Evolutionary conservation across 2,113 vertebrate genomes (phyloP).

Genomic region (Phodopus roborovskii): DNA sequence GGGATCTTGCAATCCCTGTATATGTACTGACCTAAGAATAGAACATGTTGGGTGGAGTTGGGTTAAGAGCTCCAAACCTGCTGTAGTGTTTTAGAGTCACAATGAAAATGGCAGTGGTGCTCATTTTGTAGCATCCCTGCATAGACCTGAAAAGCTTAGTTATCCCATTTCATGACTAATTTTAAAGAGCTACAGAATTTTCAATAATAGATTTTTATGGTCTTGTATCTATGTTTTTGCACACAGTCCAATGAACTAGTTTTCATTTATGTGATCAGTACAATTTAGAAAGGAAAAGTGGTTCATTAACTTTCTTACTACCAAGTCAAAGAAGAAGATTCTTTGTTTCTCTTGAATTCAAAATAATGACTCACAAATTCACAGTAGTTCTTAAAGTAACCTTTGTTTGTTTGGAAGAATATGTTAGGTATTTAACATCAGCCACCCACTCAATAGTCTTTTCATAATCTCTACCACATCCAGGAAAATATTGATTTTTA

Average conservation of each 20-base stretch:
- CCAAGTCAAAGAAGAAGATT: constrained; percentile 52
- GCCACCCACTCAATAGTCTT: not conserved
- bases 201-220: constrained; percentile 55
- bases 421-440: not conserved
- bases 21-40: not conserved
- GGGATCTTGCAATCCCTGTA: not conserved
- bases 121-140: not conserved
- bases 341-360: constrained; percentile 36
- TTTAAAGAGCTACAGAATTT: constrained; percentile 32
- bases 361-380: constrained; percentile 41
- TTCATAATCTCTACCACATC: not conserved
- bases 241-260: constrained; percentile 34
- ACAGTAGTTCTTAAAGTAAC: not conserved
- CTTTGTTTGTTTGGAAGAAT: not conserved
- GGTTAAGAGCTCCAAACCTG: not conserved
- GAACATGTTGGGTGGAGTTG: not conserved
- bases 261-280: constrained; percentile 27
- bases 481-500: constrained; percentile 20
- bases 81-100: not conserved
- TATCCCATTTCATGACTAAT: not conserved
- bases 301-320: constrained; percentile 58
- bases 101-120: not conserved
- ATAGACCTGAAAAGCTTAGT: not conserved
- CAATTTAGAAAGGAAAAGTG: constrained; percentile 55
- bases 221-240: not conserved